These are phyloP conservation scores for Aphaenogaster rudis DNA, from an alignment of 1,140 invertebrate species.

Conservation along the genomic window DNA sequence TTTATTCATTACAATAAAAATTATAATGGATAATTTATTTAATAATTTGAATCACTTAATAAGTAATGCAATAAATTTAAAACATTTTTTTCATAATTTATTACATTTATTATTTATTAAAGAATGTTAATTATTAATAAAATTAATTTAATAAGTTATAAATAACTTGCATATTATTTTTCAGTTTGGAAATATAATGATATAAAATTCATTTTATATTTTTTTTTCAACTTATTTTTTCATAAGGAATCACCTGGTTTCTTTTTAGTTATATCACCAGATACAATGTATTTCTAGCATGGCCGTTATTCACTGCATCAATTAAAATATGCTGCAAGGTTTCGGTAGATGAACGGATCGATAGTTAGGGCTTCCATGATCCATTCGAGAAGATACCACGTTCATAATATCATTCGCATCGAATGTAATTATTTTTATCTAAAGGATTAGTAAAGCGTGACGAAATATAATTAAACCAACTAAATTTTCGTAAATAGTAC, in stretches of 20 bases:
- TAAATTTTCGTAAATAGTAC: background rate
- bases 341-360: conserved; percentile 73
- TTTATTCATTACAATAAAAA: background rate
- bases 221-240: background rate
- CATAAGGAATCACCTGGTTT: background rate
- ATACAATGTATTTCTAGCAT: conserved; percentile 35
- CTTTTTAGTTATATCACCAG: background rate
- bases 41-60: background rate
- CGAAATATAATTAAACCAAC: conserved; percentile 3
- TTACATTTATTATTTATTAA: background rate
- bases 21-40: background rate
- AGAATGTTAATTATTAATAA: background rate
- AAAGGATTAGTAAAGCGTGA: background rate
- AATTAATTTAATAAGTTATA: background rate
- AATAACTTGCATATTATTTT: background rate
- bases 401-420: conserved; percentile 56
- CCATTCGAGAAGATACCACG: conserved; percentile 72
- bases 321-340: conserved; percentile 77
- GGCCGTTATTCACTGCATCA: conserved; percentile 63
- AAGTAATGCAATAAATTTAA: background rate
- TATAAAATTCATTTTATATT: background rate
- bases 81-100: background rate
- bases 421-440: conserved; percentile 66
- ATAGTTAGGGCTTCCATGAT: conserved; percentile 76
- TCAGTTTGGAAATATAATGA: background rate